Base-by-base conservation (phyloP, 2,797 vertebrate genomes). In the Acanthornis magna region DNA sequence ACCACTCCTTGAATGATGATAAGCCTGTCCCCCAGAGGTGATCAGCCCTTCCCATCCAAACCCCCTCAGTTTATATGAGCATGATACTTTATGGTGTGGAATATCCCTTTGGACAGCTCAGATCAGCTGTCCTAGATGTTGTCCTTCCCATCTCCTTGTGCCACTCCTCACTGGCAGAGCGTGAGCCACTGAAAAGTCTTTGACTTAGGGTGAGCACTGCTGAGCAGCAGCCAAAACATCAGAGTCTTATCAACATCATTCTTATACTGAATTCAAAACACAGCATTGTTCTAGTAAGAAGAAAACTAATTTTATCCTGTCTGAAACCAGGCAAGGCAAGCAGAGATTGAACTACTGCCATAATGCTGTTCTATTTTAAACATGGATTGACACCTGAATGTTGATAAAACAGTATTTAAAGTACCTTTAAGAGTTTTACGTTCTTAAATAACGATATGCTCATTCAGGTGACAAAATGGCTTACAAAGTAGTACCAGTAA, bases 1-100 rank as follows among this genome's bases (percentile, higher is more conserved):
- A 36, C 30, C 26, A 36, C 1, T 2, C 19, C 12, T 15, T 51
- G 38, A 29, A 16, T 3, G 5, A 34, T 27, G 14, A 26, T 7
- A 60, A 66, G 16, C 7, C 53, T 47, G 3, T 5, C 8, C 20
- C 36, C 7, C 30, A 32, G 34, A 0, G 0, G 6, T 1, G 0
- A 34, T 40, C 23, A 77, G 21, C 29, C 29, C 38, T 65, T 60
- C 40, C 22, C 19, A 25, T 78, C 16, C 19, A 60, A 36, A 60
- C 18, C 9, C 13, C 30, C 26, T 45, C 19, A 32, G 34, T 60
- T 47, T 25, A 53, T 50, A 43, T 25, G 26, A 90, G 3, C 30
- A 32, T 20, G 6, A 32, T 17, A 30, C 11, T 60, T 58, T 20
- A 9, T 60, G 26, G 26, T 54, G 40, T 60, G 53, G 22, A 60